Evolutionary conservation across 1,140 invertebrate species (phyloP).

Genomic region (Procambarus virginalis): DNA sequence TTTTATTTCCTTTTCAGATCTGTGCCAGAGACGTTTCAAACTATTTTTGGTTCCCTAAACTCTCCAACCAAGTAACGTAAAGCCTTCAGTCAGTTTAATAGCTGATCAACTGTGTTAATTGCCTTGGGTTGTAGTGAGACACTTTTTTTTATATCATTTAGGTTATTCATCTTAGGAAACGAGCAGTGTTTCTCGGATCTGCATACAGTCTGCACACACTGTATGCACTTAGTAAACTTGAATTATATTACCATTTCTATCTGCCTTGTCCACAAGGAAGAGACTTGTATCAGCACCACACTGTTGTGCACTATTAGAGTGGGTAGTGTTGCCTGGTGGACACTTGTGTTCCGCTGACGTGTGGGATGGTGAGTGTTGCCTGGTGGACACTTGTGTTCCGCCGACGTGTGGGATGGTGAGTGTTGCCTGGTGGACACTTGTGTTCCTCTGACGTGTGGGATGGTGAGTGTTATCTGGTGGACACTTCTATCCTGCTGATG

Average conservation of each 20-base stretch:
- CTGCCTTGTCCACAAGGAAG: neutral
- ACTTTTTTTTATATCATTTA: slow-evolving; percentile 13
- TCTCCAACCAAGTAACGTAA: slow-evolving; percentile 64
- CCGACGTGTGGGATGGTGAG: no score
- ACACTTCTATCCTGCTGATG: no score
- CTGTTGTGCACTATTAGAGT: neutral
- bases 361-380: no score
- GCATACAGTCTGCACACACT: neutral
- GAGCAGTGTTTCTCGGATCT: neutral
- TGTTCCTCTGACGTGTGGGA: no score
- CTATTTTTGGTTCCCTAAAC: slow-evolving; percentile 61
- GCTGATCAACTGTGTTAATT: slow-evolving; percentile 27
- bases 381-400: no score
- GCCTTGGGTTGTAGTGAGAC: neutral
- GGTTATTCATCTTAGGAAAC: neutral
- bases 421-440: no score
- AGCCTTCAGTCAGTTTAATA: slow-evolving; percentile 39
- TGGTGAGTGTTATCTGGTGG: neutral
- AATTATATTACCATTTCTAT: neutral
- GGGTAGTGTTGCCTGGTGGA: neutral
- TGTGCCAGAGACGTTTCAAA: slow-evolving; percentile 64
- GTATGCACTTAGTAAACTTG: neutral
- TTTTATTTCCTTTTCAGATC: slow-evolving; percentile 64
- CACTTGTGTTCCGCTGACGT: no score
- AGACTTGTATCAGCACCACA: neutral